Evolutionary conservation across 2,797 vertebrate genomes (phyloP).

Genomic region (Sitta carolinensis): DNA sequence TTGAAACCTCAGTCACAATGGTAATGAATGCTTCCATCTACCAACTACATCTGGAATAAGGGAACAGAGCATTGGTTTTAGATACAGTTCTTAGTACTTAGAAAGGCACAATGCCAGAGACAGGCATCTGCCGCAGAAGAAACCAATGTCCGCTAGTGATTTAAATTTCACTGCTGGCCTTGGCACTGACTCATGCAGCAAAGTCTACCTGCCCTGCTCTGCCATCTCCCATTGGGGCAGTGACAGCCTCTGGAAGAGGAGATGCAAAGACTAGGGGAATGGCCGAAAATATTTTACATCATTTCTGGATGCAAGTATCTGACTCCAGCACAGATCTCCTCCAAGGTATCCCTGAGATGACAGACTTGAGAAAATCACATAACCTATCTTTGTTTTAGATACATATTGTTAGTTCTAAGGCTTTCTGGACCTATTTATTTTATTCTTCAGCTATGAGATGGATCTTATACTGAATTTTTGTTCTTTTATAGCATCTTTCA

Average conservation of each 20-base stretch:
- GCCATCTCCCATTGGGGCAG: neutral
- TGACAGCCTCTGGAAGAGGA: neutral
- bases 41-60: neutral
- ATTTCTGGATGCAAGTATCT: neutral
- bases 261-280: neutral
- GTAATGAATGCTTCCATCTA: neutral
- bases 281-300: neutral
- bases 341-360: neutral
- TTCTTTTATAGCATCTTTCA: neutral
- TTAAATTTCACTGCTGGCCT: neutral
- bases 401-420: rapidly evolving
- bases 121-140: neutral
- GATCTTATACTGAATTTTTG: neutral
- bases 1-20: neutral
- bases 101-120: neutral
- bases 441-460: neutral
- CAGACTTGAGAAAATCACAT: neutral
- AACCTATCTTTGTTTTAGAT: neutral
- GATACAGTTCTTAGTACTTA: neutral
- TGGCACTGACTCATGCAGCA: neutral
- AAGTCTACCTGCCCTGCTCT: neutral
- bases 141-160: neutral
- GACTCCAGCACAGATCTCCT: neutral
- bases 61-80: neutral
- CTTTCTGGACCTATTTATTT: neutral